phyloP scores from a whole-genome alignment of 2,888 invertebrate species.

The Bellardia pandia region DNA sequence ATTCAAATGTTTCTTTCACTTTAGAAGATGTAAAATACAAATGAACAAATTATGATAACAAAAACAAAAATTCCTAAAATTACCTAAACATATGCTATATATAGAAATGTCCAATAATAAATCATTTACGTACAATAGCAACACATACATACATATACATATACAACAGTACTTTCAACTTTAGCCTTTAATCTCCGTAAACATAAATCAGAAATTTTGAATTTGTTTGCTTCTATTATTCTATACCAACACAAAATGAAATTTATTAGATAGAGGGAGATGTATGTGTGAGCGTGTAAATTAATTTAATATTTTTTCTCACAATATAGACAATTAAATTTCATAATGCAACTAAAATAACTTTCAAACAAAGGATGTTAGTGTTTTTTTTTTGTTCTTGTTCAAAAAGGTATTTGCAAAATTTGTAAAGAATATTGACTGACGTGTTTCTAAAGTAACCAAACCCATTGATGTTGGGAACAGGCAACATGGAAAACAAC shows the following conservation, averaged over 20 bases:
- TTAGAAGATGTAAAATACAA: no score
- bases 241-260: background rate
- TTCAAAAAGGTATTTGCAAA: background rate
- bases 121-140: background rate
- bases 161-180: background rate
- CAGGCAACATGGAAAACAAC: conserved; percentile 9
- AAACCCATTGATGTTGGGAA: conserved; percentile 37
- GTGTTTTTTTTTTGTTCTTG: background rate
- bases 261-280: conserved; percentile 9
- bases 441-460: conserved; percentile 6
- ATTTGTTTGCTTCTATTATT: conserved; percentile 7
- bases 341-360: background rate
- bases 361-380: background rate
- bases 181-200: conserved; percentile 12
- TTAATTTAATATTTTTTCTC: conserved; percentile 16
- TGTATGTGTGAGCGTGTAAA: background rate
- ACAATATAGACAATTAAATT: conserved; percentile 32
- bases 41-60: background rate
- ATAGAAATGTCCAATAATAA: conserved; percentile 13
- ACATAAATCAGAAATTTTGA: conserved; percentile 30
- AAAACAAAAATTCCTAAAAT: background rate
- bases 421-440: conserved; percentile 11
- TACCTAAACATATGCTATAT: background rate
- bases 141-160: background rate
- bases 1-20: no score